Evolutionary conservation across 2,888 invertebrate genomes (phyloP), one percentile per base, ranked within the genome.

Genomic region (Scaptomyza parva): DNA sequence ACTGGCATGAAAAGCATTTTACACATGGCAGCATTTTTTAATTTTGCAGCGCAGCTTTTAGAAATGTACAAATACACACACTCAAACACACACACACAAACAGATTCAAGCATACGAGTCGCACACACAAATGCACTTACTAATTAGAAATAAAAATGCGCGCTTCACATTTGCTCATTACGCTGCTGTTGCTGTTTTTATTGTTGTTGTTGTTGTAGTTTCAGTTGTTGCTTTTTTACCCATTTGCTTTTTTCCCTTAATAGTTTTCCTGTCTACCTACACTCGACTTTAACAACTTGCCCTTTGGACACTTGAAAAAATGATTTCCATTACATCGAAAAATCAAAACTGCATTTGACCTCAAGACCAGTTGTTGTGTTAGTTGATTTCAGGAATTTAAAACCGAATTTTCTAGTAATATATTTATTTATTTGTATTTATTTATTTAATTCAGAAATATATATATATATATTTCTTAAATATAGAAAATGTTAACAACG

Each of bases 11-110:
- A 88, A 86, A 84, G 88, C 84, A 76, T 88, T 88, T 88, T 79
- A 86, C 88, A 88, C 89, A 88, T 88, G 89, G 78, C 76, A 80
- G 87, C 86, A 72, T 88, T 88, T 86, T 88, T 89, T 89, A 88
- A 87, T 89, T 88, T 82, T 83, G 72, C 87, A 75, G 71, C 71
- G 71, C 86, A 73, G 86, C 76, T 85, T 76, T 87, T 73, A 70
- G 55, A 68, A 65, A 76, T 61, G 47, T 48, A 44, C 58, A 55
- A 40, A 61, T 26, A 62, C 60, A 54, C 52, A 72, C 47, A 62
- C 39, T n/a, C n/a, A n/a, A n/a, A n/a, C 52, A 44, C 58, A 55
- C 44, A 61, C 30, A 62, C 60, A 54, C 52, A 72, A 44, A 62
- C 39, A 50, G 54, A 33, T 43, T 52, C 54, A 53, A 22, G 47